Evolutionary conservation across 2,113 vertebrate genomes (phyloP).

Genomic region (Cryptomyrus ogoouensis): DNA sequence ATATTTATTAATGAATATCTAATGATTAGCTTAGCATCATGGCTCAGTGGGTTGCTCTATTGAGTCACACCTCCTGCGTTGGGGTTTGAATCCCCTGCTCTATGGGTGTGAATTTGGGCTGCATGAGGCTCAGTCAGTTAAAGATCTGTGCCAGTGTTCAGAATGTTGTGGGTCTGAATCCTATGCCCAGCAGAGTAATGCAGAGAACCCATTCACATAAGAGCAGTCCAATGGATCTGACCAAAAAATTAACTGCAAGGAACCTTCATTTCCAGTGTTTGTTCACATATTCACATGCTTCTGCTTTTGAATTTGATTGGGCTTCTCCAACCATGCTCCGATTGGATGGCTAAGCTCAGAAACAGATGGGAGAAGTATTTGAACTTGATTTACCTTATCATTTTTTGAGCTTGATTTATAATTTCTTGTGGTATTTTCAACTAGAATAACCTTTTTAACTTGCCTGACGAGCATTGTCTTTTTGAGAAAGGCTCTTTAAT

Average conservation of each 20-base stretch:
- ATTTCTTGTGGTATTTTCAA: neutral
- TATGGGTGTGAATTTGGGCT: neutral
- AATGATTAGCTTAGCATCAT: neutral
- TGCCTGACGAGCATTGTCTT: neutral
- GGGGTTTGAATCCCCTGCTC: neutral
- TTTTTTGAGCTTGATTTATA: constrained; percentile 1
- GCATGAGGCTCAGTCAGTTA: neutral
- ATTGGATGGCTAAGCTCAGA: neutral
- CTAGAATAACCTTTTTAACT: neutral
- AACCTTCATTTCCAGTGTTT: neutral
- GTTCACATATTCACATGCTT: neutral
- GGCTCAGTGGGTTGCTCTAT: neutral
- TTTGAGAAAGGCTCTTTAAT: neutral
- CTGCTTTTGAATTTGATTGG: neutral
- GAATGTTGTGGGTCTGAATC: neutral
- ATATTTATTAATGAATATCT: neutral
- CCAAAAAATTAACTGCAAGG: neutral
- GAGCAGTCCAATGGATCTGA: neutral
- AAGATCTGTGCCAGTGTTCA: neutral
- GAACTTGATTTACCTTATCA: constrained; percentile 2
- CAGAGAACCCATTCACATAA: neutral
- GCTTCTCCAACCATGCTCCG: neutral
- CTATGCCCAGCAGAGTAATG: neutral
- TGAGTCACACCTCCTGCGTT: neutral
- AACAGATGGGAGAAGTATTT: neutral